phyloP scores from a whole-genome alignment of 2,797 vertebrate genomes.

The Numenius phaeopus region DNA sequence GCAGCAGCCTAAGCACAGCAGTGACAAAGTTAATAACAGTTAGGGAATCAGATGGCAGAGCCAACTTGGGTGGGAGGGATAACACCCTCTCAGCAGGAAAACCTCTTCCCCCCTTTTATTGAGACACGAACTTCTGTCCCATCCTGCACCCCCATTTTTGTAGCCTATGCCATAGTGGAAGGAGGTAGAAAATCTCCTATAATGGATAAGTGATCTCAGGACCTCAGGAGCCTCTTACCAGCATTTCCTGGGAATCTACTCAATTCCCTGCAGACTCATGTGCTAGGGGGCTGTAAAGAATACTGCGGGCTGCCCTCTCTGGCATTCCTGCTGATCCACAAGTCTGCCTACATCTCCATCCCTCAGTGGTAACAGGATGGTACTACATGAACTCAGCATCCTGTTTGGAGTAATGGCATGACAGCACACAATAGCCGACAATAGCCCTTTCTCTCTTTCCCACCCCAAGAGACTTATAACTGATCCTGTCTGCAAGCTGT shows the following conservation, averaged over 20 bases:
- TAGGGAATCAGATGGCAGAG: neutral
- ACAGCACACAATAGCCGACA: neutral
- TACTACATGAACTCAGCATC: neutral
- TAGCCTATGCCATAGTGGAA: neutral
- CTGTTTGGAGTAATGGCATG: neutral
- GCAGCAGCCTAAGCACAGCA: neutral
- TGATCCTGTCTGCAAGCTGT: neutral
- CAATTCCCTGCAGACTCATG: neutral
- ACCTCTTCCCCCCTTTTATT: neutral
- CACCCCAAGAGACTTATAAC: neutral
- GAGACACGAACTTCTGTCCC: neutral
- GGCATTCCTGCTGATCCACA: neutral
- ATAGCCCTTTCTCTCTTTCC: neutral
- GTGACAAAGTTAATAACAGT: neutral
- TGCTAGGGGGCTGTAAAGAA: neutral
- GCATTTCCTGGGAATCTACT: neutral
- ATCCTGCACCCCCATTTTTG: neutral
- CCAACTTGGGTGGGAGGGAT: neutral
- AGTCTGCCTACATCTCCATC: neutral
- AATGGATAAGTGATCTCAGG: neutral
- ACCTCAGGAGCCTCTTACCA: neutral
- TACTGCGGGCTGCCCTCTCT: accelerated
- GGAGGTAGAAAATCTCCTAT: neutral
- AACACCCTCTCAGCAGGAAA: neutral
- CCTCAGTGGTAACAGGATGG: neutral